Conservation (phyloP, 2,888 invertebrate species). For the Dryobotodes eremita region DNA sequence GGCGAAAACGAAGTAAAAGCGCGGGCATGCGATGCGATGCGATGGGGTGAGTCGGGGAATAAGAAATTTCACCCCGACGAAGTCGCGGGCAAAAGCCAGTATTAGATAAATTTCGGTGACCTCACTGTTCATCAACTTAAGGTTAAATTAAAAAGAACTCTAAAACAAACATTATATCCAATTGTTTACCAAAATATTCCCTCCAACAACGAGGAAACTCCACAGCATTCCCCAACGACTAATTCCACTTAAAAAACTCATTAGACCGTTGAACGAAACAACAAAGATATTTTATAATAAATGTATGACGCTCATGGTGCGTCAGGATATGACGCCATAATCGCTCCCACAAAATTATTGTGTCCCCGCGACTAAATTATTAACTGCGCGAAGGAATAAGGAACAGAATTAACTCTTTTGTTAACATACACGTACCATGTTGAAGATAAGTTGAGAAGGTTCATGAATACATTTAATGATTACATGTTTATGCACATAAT, state of each 20-base stretch:
- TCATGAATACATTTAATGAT: background rate
- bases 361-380: slow-evolving; percentile 67
- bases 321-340: slow-evolving; percentile 59
- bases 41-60: no score
- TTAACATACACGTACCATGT: slow-evolving; percentile 52
- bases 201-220: background rate
- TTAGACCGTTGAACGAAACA: slow-evolving; percentile 38
- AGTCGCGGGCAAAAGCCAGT: no score
- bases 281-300: slow-evolving; percentile 64
- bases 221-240: slow-evolving; percentile 25
- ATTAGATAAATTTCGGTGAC: no score
- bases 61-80: no score
- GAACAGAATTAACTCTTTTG: slow-evolving; percentile 78
- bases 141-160: background rate
- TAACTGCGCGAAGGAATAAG: slow-evolving; percentile 63
- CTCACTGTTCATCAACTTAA: background rate
- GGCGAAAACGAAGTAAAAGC: no score
- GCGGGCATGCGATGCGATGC: no score
- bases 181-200: slow-evolving; percentile 38
- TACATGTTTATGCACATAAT: background rate
- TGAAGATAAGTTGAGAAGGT: slow-evolving; percentile 27
- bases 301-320: slow-evolving; percentile 58
- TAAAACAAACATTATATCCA: slow-evolving; percentile 1
- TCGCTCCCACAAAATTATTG: slow-evolving; percentile 70
- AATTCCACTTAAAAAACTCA: slow-evolving; percentile 62